A percentile compares a stretch with the other conserved stretches of the same genome.
Evolutionary conservation across 2,113 vertebrate species (phyloP).

Genomic region (Calyptomena viridis): DNA sequence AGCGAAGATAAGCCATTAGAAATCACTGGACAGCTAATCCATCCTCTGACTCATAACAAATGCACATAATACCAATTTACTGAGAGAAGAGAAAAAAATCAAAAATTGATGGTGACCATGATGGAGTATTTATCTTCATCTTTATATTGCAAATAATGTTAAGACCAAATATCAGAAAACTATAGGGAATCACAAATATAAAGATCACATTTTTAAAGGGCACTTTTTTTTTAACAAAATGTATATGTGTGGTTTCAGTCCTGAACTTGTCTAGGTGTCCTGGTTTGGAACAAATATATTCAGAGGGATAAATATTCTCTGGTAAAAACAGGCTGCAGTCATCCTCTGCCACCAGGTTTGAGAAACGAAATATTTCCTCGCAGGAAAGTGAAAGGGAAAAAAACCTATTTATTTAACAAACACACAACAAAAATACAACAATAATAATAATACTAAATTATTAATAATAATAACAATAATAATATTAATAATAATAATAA

Average conservation of each 20-base stretch:
- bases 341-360: too few species aligned
- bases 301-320: too few species aligned
- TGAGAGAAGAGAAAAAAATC: not conserved
- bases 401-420: too few species aligned
- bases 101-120: not conserved
- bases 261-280: not conserved
- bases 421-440: too few species aligned
- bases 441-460: too few species aligned
- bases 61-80: not conserved
- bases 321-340: too few species aligned
- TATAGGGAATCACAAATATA: not conserved
- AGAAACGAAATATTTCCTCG: too few species aligned
- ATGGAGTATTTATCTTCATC: not conserved
- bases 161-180: not conserved
- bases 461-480: too few species aligned
- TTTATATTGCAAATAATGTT: not conserved
- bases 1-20: not conserved
- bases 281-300: too few species aligned
- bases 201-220: not conserved
- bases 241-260: not conserved
- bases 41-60: not conserved
- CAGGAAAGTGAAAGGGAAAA: too few species aligned
- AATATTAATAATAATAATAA: too few species aligned
- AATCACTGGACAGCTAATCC: not conserved
- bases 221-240: not conserved